phyloP scores from a whole-genome alignment of 1,140 invertebrate genomes.

The Agrypnia vestita region DNA sequence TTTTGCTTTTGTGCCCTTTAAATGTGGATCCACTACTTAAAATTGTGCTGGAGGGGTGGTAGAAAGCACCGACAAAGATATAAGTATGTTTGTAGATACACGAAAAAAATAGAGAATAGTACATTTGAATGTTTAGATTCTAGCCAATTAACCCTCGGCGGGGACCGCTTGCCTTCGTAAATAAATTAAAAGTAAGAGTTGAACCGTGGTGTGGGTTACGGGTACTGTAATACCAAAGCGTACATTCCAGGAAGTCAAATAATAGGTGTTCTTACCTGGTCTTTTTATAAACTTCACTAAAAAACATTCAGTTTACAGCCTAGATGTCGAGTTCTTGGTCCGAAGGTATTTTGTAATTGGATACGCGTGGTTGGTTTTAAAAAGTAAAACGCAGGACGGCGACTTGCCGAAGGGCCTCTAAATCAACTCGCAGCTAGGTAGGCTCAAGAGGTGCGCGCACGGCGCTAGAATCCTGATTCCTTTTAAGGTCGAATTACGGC shows the following conservation, averaged over 20 bases:
- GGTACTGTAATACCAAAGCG: no score
- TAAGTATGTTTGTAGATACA: no score
- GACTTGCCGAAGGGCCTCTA: background rate
- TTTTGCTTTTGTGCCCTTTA: no score
- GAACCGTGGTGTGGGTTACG: no score
- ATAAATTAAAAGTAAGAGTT: no score
- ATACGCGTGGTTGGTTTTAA: slow-evolving; percentile 25
- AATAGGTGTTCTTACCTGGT: background rate
- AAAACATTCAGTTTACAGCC: background rate
- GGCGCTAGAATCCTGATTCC: background rate
- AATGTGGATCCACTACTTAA: no score
- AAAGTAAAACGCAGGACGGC: slow-evolving; percentile 16
- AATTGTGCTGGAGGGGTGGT: no score
- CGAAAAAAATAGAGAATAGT: no score
- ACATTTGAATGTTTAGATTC: no score
- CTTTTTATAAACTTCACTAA: slow-evolving; percentile 1
- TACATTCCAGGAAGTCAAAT: background rate
- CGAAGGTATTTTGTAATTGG: slow-evolving; percentile 29
- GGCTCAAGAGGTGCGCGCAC: background rate
- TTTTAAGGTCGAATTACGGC: background rate
- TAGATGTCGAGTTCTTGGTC: slow-evolving; percentile 1
- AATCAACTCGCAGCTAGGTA: background rate
- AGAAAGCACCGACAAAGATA: no score
- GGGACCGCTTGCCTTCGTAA: no score
- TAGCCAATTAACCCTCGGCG: no score